These are phyloP conservation scores for Blastobasis lacticolella DNA, from an alignment of 2,888 invertebrate species.

Conservation along the genomic window DNA sequence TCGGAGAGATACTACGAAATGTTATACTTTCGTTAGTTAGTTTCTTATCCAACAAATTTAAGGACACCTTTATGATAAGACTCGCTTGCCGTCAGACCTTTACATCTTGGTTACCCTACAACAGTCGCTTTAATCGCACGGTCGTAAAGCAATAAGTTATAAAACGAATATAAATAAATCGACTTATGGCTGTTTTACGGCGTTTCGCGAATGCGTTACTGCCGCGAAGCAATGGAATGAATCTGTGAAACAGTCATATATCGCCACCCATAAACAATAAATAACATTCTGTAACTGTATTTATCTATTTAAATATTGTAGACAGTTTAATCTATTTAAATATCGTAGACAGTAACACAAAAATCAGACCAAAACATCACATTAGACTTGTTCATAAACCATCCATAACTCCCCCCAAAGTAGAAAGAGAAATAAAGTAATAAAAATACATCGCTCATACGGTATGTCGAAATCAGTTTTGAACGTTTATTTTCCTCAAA, in stretches of 20 bases:
- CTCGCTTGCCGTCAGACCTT: slow-evolving; percentile 2
- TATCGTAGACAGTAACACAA: not conserved
- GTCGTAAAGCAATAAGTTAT: slow-evolving; percentile 57
- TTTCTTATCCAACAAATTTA: not conserved
- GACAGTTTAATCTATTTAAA: not conserved
- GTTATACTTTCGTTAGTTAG: too few relatives aligned
- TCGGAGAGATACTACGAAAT: too few relatives aligned
- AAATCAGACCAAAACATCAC: too few relatives aligned
- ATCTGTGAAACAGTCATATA: slow-evolving; percentile 14
- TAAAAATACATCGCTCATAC: not conserved
- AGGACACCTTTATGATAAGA: not conserved
- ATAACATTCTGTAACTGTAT: too few relatives aligned
- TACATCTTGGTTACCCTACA: slow-evolving; percentile 31
- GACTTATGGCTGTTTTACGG: slow-evolving; percentile 51
- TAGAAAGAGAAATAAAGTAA: slow-evolving; percentile 1
- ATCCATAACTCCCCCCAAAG: too few relatives aligned
- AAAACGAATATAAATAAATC: slow-evolving; percentile 58
- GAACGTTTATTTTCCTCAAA: slow-evolving; percentile 9
- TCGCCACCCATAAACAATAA: too few relatives aligned
- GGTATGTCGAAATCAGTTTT: slow-evolving; percentile 6
- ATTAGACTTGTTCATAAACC: too few relatives aligned
- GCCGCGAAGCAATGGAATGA: slow-evolving; percentile 34
- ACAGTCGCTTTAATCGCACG: slow-evolving; percentile 41
- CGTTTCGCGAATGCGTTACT: slow-evolving; percentile 52
- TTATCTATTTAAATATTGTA: not conserved